Evolutionary conservation across 2,113 vertebrate species (phyloP).

Genomic region (Geothlypis trichas): DNA sequence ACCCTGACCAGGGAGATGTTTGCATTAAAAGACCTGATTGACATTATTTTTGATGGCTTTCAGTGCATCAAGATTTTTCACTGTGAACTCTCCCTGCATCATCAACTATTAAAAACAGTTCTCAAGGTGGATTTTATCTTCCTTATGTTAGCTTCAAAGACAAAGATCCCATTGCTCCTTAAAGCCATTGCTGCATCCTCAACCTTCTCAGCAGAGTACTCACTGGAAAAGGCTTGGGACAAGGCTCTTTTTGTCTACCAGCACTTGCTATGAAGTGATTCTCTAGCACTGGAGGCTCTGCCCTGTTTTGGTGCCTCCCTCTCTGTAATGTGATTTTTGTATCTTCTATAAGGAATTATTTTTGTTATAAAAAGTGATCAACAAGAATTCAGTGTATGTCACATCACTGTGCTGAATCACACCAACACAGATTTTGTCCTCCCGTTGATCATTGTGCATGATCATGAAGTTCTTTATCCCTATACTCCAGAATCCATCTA

Average conservation of each 20-base stretch:
- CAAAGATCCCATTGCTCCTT: constrained; percentile 4
- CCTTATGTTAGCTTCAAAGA: constrained; percentile 76
- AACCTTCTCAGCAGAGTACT: constrained; percentile 64
- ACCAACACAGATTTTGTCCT: constrained; percentile 44
- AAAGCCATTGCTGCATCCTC: constrained; percentile 45
- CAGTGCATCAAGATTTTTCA: constrained; percentile 61
- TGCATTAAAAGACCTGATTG: constrained; percentile 59
- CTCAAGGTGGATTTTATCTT: constrained; percentile 24
- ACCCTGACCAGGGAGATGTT: neutral
- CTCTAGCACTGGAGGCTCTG: constrained; percentile 41
- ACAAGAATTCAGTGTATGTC: constrained; percentile 25
- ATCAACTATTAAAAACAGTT: constrained; percentile 57
- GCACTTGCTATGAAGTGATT: constrained; percentile 46
- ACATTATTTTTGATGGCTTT: constrained; percentile 53
- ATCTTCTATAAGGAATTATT: constrained; percentile 21
- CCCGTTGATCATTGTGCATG: neutral
- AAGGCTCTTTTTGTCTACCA: constrained; percentile 23
- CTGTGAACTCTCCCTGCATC: constrained; percentile 27
- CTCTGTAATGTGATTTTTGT: constrained; percentile 37
- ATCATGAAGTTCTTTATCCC: neutral
- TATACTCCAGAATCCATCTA: constrained; percentile 48
- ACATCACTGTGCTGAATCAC: constrained; percentile 42
- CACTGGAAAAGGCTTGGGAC: constrained; percentile 70
- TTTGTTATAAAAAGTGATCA: constrained; percentile 42
- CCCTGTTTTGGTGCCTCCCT: constrained; percentile 30